Percentiles rank a stretch among this genome's conserved stretches.
These are phyloP conservation scores for Agriopis leucophaearia DNA, from an alignment of 2,888 invertebrate species.

Conservation along the genomic window DNA sequence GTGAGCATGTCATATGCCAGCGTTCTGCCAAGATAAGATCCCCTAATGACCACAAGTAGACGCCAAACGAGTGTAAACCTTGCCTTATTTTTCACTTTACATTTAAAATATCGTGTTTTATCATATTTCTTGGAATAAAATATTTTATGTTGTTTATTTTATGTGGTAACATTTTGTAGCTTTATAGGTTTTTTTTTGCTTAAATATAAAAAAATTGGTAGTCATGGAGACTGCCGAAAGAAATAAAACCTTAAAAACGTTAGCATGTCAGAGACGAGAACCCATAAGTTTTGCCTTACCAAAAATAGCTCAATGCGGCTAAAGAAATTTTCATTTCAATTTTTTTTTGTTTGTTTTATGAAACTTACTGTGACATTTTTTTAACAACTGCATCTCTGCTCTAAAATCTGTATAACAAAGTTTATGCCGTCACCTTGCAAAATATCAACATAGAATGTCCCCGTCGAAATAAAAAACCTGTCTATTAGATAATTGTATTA, in stretches of 20 bases:
- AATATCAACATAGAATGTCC: conserved; percentile 28
- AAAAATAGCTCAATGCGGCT: too few relatives aligned
- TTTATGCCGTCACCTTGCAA: conserved; percentile 16
- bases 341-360: too few relatives aligned
- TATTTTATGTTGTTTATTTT: conserved; percentile 1
- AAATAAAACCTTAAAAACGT: too few relatives aligned
- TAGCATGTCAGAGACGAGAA: too few relatives aligned
- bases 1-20: conserved; percentile 28
- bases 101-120: conserved; percentile 35
- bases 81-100: conserved; percentile 37
- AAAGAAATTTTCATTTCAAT: too few relatives aligned
- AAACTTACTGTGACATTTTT: too few relatives aligned
- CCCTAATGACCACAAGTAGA: conserved; percentile 44
- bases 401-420: not conserved
- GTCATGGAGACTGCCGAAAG: too few relatives aligned
- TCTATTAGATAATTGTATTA: conserved; percentile 39
- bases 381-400: too few relatives aligned
- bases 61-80: conserved; percentile 39
- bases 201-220: too few relatives aligned
- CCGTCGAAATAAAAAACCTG: conserved; percentile 28
- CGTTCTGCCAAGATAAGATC: conserved; percentile 39
- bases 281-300: too few relatives aligned
- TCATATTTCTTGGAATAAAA: conserved; percentile 24
- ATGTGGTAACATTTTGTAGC: not conserved
- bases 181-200: not conserved